These are phyloP conservation scores for Pardosa pseudoannulata DNA, from an alignment of 2,888 invertebrate species.

Conservation along the genomic window DNA sequence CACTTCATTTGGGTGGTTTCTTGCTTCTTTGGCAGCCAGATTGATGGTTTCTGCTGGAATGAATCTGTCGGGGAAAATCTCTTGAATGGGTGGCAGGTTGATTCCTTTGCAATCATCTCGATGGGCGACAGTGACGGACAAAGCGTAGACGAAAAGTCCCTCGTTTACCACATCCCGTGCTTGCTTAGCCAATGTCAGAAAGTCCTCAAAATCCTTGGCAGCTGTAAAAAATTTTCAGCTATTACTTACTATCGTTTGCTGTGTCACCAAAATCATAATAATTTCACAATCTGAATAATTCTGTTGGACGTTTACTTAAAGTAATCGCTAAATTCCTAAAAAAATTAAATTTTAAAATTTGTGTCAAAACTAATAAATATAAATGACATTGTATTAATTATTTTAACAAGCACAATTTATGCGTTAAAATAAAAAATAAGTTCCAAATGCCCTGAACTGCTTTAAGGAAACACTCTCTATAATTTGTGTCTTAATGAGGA, in stretches of 20 bases:
- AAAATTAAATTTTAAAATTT: too few relatives aligned
- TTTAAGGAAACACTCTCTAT: too few relatives aligned
- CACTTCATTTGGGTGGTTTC: slow-evolving; percentile 75
- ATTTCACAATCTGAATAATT: too few relatives aligned
- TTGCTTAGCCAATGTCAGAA: slow-evolving; percentile 54
- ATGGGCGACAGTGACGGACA: slow-evolving; percentile 86
- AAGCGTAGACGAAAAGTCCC: slow-evolving; percentile 87
- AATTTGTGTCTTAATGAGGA: too few relatives aligned
- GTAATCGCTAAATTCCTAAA: too few relatives aligned
- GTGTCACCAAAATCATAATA: too few relatives aligned
- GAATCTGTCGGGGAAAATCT: slow-evolving; percentile 89
- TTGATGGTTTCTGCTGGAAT: slow-evolving; percentile 85
- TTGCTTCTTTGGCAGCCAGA: slow-evolving; percentile 84
- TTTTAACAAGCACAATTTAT: too few relatives aligned
- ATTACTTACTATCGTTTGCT: slow-evolving; percentile 86
- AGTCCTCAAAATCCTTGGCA: slow-evolving; percentile 57
- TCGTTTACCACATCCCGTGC: slow-evolving; percentile 86
- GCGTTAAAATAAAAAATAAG: too few relatives aligned
- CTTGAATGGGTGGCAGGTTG: slow-evolving; percentile 85
- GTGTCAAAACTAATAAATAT: too few relatives aligned
- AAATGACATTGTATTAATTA: too few relatives aligned
- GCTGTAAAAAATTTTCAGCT: slow-evolving; percentile 78
- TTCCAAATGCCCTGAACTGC: too few relatives aligned
- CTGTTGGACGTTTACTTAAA: too few relatives aligned
- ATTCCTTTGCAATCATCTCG: slow-evolving; percentile 84